phyloP scores from a whole-genome alignment of 2,888 invertebrate genomes.

The Sesia apiformis region DNA sequence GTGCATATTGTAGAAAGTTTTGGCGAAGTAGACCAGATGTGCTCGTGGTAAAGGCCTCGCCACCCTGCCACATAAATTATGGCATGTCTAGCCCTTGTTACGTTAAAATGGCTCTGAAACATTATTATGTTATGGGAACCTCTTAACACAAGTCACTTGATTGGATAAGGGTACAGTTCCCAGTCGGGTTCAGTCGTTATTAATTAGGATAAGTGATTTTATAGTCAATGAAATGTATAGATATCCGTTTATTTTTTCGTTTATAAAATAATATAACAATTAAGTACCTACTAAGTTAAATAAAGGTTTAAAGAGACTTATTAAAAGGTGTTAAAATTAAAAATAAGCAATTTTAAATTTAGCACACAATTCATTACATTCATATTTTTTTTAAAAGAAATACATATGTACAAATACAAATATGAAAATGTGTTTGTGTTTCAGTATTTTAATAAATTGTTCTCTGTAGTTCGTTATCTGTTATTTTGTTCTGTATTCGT shows the following conservation, averaged over 20 bases:
- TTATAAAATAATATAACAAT: not conserved
- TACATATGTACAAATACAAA: no score
- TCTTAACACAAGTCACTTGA: constrained; percentile 17
- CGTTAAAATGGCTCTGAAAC: constrained; percentile 31
- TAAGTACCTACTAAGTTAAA: not conserved
- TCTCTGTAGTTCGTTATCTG: no score
- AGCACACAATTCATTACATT: no score
- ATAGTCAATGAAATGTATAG: not conserved
- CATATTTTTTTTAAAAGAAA: no score
- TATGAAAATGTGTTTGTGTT: no score
- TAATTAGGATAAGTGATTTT: not conserved
- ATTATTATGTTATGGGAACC: constrained; percentile 21
- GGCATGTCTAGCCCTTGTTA: constrained; percentile 43
- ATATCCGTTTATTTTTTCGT: not conserved
- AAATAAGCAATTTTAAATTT: no score
- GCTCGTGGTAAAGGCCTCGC: constrained; percentile 23
- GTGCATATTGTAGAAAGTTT: constrained; percentile 8
- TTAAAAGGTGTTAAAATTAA: no score
- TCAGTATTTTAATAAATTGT: no score
- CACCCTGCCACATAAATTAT: constrained; percentile 47
- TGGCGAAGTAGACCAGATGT: constrained; percentile 46
- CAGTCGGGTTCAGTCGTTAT: not conserved
- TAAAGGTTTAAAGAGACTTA: not conserved
- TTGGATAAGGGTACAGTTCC: constrained; percentile 20
- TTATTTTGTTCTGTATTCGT: no score